phyloP scores from a whole-genome alignment of 2,888 invertebrate genomes.

The Lasioglossum morio region DNA sequence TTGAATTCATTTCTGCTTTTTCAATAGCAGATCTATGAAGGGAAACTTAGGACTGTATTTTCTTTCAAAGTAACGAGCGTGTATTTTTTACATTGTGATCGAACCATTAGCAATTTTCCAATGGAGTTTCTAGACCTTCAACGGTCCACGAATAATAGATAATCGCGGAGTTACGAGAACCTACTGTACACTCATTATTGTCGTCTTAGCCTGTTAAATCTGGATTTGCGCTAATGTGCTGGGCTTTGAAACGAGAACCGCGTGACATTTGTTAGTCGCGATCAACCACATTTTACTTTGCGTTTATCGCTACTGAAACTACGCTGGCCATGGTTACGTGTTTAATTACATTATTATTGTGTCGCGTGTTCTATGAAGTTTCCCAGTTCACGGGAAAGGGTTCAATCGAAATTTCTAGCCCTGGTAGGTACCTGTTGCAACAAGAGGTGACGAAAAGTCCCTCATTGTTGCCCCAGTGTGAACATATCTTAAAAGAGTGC shows the following conservation, averaged over 20 bases:
- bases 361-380: neutral
- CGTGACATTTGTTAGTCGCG: constrained; percentile 44
- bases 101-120: constrained; percentile 34
- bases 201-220: constrained; percentile 64
- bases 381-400: too few species aligned
- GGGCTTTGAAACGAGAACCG: constrained; percentile 43
- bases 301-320: constrained; percentile 20
- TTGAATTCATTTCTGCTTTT: too few species aligned
- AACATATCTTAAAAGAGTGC: constrained; percentile 8
- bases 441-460: neutral
- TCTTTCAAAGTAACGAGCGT: too few species aligned
- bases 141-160: constrained; percentile 57
- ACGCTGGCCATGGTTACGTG: constrained; percentile 29
- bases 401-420: too few species aligned
- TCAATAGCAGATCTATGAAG: too few species aligned
- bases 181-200: constrained; percentile 57
- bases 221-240: constrained; percentile 60
- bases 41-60: too few species aligned
- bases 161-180: constrained; percentile 12
- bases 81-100: neutral
- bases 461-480: neutral
- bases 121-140: constrained; percentile 32
- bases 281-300: constrained; percentile 42
- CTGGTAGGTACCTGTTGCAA: neutral
- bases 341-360: constrained; percentile 37